These are phyloP conservation scores for Actenoides lindsayi DNA, from an alignment of 2,113 vertebrate species.

Conservation along the genomic window DNA sequence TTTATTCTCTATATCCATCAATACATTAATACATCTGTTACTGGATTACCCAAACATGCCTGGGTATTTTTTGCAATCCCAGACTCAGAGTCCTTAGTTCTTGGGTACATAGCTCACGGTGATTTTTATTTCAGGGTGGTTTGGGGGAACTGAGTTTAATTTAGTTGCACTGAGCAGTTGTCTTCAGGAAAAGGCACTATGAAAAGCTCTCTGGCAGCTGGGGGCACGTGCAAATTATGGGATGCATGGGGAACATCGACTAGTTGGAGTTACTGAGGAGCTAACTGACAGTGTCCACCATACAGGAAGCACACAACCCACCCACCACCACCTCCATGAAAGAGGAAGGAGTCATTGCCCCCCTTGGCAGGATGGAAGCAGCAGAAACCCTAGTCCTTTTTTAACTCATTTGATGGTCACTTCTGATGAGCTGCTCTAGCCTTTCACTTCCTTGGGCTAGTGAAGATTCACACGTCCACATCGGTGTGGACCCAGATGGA, in stretches of 20 bases:
- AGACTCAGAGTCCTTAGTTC: not conserved
- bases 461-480: not conserved
- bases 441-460: not conserved
- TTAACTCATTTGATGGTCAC: not conserved
- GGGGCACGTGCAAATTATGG: not conserved
- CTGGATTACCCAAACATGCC: not conserved
- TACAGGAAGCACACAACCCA: not conserved
- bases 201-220: not conserved
- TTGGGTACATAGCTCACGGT: not conserved
- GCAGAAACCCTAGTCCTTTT: not conserved
- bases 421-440: not conserved
- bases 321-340: accelerated
- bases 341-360: not conserved
- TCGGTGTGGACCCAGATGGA: not conserved
- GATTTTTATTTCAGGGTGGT: not conserved
- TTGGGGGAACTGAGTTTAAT: not conserved
- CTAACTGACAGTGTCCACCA: not conserved
- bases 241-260: not conserved
- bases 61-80: not conserved
- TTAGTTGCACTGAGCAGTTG: not conserved
- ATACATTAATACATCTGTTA: not conserved
- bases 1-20: not conserved
- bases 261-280: not conserved
- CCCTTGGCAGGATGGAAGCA: not conserved
- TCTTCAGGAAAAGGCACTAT: not conserved